Evolutionary conservation across 2,797 vertebrate species (phyloP).

Genomic region (Spea hammondii): DNA sequence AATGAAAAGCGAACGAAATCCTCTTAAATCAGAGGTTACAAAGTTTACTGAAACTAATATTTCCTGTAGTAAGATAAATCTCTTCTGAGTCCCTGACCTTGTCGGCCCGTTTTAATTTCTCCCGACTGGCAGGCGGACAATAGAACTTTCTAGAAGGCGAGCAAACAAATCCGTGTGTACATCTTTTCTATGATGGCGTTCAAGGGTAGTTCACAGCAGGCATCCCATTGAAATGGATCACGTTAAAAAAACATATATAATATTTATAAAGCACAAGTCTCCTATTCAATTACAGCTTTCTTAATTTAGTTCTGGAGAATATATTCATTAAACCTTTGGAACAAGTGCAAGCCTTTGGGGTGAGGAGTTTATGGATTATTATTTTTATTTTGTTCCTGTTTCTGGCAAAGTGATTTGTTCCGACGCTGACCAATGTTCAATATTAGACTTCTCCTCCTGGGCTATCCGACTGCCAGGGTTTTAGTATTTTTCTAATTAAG

Average conservation of each 20-base stretch:
- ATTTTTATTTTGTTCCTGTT: not conserved
- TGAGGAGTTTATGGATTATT: not conserved
- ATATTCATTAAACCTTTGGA: not conserved
- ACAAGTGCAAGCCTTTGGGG: not conserved
- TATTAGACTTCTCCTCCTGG: not conserved
- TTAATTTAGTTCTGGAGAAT: not conserved
- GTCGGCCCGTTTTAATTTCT: not conserved
- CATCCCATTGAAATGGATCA: no score
- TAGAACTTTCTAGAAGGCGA: no score
- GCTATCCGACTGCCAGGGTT: not conserved
- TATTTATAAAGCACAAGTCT: not conserved
- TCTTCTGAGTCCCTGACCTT: constrained; percentile 16
- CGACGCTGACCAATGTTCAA: not conserved
- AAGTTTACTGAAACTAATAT: constrained; percentile 36
- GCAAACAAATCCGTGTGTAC: no score
- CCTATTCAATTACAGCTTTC: not conserved
- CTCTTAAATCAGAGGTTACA: constrained; percentile 27
- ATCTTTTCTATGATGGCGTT: no score
- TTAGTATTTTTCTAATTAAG: not conserved
- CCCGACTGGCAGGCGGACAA: not conserved
- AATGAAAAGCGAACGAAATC: constrained; percentile 2
- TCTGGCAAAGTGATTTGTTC: not conserved
- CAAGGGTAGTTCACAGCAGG: no score
- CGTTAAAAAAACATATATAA: no score
- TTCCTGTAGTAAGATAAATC: constrained; percentile 31